These are phyloP conservation scores for Osmoderma eremita DNA, from an alignment of 2,888 invertebrate genomes.

Conservation along the genomic window DNA sequence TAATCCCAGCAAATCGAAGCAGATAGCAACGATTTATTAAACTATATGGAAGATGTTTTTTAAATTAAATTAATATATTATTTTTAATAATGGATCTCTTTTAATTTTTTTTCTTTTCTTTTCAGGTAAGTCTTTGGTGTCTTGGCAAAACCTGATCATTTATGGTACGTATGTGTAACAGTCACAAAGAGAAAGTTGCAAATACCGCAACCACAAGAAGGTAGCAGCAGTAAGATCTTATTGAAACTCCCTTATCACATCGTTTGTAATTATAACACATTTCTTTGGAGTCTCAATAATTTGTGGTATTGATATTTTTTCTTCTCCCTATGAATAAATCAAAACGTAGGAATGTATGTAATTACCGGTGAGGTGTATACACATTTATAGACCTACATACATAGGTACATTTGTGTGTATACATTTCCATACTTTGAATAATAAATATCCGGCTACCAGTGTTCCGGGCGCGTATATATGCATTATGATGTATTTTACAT, in stretches of 20 bases:
- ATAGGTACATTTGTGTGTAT: background rate
- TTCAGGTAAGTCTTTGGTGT: conserved; percentile 16
- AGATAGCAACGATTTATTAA: too few species aligned
- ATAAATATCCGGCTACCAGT: conserved; percentile 17
- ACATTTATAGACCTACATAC: conserved; percentile 12
- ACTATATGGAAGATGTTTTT: too few species aligned
- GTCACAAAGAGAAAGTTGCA: too few species aligned
- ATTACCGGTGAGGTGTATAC: conserved; percentile 18
- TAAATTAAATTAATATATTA: too few species aligned
- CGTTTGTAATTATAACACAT: background rate
- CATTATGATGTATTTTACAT: conserved; percentile 24
- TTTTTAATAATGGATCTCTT: too few species aligned
- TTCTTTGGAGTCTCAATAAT: conserved; percentile 20
- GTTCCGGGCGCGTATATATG: conserved; percentile 26
- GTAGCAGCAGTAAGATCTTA: conserved; percentile 3
- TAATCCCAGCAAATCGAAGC: conserved; percentile 1
- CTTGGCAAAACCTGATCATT: too few species aligned
- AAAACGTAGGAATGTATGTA: conserved; percentile 31
- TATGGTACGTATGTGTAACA: too few species aligned
- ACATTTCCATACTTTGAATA: conserved; percentile 35
- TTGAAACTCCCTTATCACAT: conserved; percentile 1
- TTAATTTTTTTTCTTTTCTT: background rate
- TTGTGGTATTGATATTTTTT: conserved; percentile 29
- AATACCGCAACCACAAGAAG: background rate
- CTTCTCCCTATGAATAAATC: conserved; percentile 27